Percentiles rank a stretch among this genome's conserved stretches.
phyloP scores from a whole-genome alignment of 2,797 vertebrate genomes.

The Cuniculus paca region DNA sequence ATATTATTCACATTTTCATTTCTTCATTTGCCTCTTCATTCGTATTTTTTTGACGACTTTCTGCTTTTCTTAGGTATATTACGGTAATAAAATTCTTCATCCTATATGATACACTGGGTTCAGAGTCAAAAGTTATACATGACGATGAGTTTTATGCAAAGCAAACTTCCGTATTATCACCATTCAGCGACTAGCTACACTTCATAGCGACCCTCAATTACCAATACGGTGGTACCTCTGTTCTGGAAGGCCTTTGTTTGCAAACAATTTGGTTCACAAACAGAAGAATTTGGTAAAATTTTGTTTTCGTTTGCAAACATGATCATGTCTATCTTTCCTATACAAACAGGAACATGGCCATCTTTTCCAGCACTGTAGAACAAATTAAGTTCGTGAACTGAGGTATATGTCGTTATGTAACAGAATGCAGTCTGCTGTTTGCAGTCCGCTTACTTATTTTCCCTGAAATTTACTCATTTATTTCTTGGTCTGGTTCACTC shows the following conservation, averaged over 20 bases:
- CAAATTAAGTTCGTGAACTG: not conserved
- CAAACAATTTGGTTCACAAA: not conserved
- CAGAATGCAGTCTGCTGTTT: not conserved
- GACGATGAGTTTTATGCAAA: not conserved
- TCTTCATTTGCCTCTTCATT: not conserved
- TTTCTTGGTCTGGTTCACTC: not conserved
- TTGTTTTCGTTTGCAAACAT: not conserved
- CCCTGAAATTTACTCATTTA: not conserved
- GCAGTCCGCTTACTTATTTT: not conserved
- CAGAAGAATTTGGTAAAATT: not conserved
- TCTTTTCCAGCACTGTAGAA: not conserved
- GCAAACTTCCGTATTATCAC: not conserved
- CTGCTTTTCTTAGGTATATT: not conserved
- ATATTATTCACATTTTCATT: not conserved
- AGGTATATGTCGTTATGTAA: not conserved
- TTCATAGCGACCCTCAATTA: not conserved
- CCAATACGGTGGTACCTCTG: not conserved
- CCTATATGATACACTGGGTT: not conserved
- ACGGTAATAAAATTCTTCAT: not conserved
- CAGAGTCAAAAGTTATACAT: not conserved
- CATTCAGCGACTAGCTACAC: not conserved
- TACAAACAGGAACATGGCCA: fast-evolving
- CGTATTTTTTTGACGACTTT: not conserved
- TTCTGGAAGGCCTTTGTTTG: not conserved
- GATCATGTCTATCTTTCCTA: not conserved